A percentile compares a stretch with the other conserved stretches of the same genome.
phyloP scores from a whole-genome alignment of 2,888 invertebrate genomes.

The Hypselothyrea guttata region DNA sequence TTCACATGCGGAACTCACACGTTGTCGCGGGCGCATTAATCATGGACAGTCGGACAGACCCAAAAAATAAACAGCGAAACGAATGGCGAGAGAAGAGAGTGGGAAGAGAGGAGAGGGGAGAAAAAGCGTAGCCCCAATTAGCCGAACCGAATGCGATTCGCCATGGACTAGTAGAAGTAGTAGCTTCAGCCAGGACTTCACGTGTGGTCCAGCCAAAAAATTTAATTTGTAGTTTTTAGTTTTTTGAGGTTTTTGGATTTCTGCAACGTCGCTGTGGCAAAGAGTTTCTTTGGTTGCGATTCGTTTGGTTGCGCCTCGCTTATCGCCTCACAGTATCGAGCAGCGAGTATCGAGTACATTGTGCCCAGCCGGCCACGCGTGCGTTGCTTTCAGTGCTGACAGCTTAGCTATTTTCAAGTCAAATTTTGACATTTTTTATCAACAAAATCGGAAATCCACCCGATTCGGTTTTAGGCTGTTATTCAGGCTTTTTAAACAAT shows the following conservation, averaged over 20 bases:
- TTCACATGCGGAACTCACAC: constrained; percentile 74
- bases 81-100: too few relatives aligned
- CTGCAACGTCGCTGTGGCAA: constrained; percentile 63
- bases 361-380: constrained; percentile 74
- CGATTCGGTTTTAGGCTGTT: too few relatives aligned
- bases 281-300: constrained; percentile 62
- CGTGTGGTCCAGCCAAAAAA: constrained; percentile 48
- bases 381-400: constrained; percentile 56
- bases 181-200: constrained; percentile 16
- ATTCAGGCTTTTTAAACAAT: too few relatives aligned
- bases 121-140: constrained; percentile 47
- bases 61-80: constrained; percentile 33
- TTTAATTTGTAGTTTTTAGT: too few relatives aligned
- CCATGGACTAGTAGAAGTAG: constrained; percentile 41
- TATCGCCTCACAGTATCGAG: too few relatives aligned
- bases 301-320: constrained; percentile 74
- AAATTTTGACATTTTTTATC: too few relatives aligned
- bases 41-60: constrained; percentile 38
- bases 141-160: constrained; percentile 40
- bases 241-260: constrained; percentile 15
- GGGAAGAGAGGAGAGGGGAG: too few relatives aligned
- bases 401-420: too few relatives aligned
- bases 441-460: too few relatives aligned
- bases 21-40: constrained; percentile 74
- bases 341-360: too few relatives aligned